A percentile compares a stretch with the other conserved stretches of the same genome.
Evolutionary conservation across 2,797 vertebrate genomes (phyloP).

Genomic region (Poeciliopsis presidionis): DNA sequence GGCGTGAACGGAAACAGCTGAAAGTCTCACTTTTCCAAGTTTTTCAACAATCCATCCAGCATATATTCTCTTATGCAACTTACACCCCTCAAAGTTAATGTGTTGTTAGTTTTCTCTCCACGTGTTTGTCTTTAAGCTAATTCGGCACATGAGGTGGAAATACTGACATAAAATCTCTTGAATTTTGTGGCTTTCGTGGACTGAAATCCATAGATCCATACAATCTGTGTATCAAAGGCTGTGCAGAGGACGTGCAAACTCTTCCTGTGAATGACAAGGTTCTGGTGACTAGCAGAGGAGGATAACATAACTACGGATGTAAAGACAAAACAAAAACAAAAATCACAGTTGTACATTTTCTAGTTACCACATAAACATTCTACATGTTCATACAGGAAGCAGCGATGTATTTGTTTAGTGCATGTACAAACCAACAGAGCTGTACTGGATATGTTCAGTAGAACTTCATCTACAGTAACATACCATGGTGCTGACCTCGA

Average conservation of each 20-base stretch:
- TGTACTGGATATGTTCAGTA: background rate
- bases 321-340: background rate
- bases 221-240: background rate
- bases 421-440: background rate
- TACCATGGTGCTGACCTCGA: background rate
- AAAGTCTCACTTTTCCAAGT: background rate
- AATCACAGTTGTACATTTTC: background rate
- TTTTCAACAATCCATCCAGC: background rate
- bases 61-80: background rate
- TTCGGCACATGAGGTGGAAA: background rate
- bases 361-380: background rate
- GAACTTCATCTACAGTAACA: background rate
- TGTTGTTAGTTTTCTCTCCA: background rate
- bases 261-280: too few species aligned
- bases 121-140: background rate
- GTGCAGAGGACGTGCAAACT: background rate
- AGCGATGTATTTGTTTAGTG: background rate
- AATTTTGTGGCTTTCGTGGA: too few species aligned
- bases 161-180: background rate
- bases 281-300: too few species aligned
- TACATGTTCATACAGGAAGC: background rate
- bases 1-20: background rate
- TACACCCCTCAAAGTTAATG: background rate
- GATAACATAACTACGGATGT: too few species aligned
- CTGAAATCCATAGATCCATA: background rate